These are phyloP conservation scores for Ligdia adustata DNA, from an alignment of 2,888 invertebrate genomes.

Conservation along the genomic window DNA sequence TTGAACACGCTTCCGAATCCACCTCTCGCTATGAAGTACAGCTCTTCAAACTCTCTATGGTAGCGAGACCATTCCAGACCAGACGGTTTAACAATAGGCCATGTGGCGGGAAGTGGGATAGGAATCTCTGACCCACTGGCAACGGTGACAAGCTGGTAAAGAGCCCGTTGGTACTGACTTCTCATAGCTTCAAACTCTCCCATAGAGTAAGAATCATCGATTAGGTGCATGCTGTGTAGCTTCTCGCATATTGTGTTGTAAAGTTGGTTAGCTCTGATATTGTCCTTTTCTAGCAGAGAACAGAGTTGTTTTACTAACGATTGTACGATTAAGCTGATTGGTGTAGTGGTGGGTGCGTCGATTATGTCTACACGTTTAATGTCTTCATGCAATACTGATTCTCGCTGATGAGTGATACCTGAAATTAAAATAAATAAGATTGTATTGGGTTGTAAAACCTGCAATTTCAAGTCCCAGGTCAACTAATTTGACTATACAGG, in stretches of 20 bases:
- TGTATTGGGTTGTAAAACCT: too few species aligned
- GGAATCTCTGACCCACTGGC: conserved; percentile 83
- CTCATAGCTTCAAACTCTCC: conserved; percentile 88
- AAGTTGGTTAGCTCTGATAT: conserved; percentile 80
- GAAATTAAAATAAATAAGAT: too few species aligned
- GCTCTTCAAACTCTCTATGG: conserved; percentile 87
- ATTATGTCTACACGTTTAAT: conserved; percentile 68
- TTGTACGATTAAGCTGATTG: conserved; percentile 88
- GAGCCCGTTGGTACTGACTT: conserved; percentile 86
- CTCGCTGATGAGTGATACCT: conserved; percentile 67
- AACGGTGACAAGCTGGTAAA: conserved; percentile 86
- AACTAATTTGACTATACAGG: too few species aligned
- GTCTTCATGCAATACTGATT: conserved; percentile 63
- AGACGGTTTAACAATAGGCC: conserved; percentile 80
- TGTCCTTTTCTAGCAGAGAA: conserved; percentile 85
- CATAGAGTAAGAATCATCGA: conserved; percentile 88
- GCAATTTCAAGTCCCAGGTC: too few species aligned
- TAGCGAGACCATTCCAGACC: conserved; percentile 86
- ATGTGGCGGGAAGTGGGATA: conserved; percentile 72
- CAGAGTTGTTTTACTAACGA: conserved; percentile 88
- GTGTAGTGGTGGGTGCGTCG: conserved; percentile 76
- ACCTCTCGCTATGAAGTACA: conserved; percentile 88
- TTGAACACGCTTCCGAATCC: conserved; percentile 91
- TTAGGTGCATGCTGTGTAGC: conserved; percentile 87
- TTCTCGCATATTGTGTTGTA: conserved; percentile 88